Evolutionary conservation across 2,888 invertebrate species (phyloP), one percentile per base, ranked within the genome.

Genomic region (Apotomis betuletana): DNA sequence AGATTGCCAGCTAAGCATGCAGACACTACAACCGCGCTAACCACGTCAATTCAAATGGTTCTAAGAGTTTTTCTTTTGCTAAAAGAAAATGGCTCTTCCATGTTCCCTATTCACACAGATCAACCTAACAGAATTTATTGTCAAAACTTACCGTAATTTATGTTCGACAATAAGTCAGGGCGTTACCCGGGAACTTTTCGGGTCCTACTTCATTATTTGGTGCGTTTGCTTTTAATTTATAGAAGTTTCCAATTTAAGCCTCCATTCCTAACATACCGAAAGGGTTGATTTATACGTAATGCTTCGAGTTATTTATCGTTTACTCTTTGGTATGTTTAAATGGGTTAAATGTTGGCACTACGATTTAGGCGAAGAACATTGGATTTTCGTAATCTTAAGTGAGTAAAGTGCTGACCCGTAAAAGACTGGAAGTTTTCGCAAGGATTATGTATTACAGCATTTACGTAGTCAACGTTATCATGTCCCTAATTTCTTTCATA

Each of bases 81-180:
- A 1, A 63, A 55, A 64, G 41, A 5, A 27, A 68, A 61, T 46
- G 63, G 70, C 44, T 49, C 72, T 77, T 82, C 82, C 74, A 80
- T 77, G 55, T 63, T 68, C 75, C 69, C 64, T 78, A 79, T 63
- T 73, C 79, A 77, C 73, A 73, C 76, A 81, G 77, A 78, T 79
- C 78, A 81, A 81, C 79, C 81, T 79, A 74, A 77, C 77, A 79
- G 78, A 87, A 90, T 90, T 90, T 90, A 90, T 87, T 81, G 87
- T 85, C 83, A 86, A 88, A 91, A 91, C 87, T 90, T 90, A 81
- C 79, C 74, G 85, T 89, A 89, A 91, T 91, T 91, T 91, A 91
- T 89, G 87, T 87, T 82, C 84, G 82, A 87, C 87, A 88, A 90
- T 90, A 91, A 91, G 89, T 91, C 87, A 89, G 83, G 81, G 85